Evolutionary conservation across 1,140 invertebrate species (phyloP).

Genomic region (Cherax destructor): DNA sequence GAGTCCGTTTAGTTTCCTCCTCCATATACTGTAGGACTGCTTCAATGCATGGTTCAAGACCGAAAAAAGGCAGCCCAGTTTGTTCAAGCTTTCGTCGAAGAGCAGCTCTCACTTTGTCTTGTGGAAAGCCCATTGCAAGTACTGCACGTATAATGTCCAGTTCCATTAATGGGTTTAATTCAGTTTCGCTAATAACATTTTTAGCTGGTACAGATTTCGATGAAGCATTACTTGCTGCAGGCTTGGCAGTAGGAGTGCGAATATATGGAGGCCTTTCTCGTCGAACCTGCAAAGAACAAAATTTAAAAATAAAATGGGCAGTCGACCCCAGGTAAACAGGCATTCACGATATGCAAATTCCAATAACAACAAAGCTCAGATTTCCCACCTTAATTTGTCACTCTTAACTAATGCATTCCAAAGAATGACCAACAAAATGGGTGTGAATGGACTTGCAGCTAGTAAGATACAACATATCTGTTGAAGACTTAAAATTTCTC

Average conservation of each 20-base stretch:
- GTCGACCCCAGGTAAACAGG: no score
- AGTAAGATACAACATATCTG: no score
- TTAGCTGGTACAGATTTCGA: background rate
- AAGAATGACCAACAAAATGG: no score
- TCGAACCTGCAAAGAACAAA: slow-evolving; percentile 51
- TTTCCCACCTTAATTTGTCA: no score
- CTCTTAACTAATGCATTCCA: no score
- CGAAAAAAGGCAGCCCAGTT: slow-evolving; percentile 66
- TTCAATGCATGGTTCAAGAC: slow-evolving; percentile 67
- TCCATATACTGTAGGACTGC: slow-evolving; percentile 59
- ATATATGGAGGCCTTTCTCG: slow-evolving; percentile 61
- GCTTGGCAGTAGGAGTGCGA: background rate
- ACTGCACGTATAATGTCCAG: slow-evolving; percentile 58
- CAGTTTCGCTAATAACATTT: slow-evolving; percentile 18
- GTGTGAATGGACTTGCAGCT: no score
- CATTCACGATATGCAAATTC: no score
- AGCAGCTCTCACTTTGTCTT: slow-evolving; percentile 51
- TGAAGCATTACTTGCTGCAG: background rate
- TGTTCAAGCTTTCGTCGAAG: slow-evolving; percentile 52
- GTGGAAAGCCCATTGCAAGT: slow-evolving; percentile 57
- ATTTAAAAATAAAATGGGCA: no score
- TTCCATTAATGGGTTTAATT: slow-evolving; percentile 64
- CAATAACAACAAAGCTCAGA: no score
- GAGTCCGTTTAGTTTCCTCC: slow-evolving; percentile 37
- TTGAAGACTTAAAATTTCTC: no score